These are phyloP conservation scores for Rhysida immarginata DNA, from an alignment of 1,140 invertebrate species.

Conservation along the genomic window DNA sequence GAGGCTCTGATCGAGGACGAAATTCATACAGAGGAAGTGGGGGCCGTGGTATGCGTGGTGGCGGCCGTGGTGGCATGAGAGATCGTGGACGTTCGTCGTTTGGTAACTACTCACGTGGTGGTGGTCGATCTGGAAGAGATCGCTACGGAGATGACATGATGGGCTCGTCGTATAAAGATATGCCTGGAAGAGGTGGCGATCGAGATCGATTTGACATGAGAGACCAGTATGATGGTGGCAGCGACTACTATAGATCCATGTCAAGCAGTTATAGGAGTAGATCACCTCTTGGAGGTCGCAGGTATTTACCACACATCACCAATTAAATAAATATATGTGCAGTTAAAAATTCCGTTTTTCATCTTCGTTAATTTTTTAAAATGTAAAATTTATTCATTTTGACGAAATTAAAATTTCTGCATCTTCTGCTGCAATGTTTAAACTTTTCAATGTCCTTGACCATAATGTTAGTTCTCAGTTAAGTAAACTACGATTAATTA, in stretches of 20 bases:
- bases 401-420: too few species aligned
- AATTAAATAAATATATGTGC: too few species aligned
- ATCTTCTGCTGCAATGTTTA: too few species aligned
- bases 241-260: not conserved
- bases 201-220: constrained; percentile 1
- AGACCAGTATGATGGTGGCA: not conserved
- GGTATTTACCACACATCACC: too few species aligned
- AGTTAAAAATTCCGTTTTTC: too few species aligned
- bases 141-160: constrained; percentile 8
- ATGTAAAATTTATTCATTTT: too few species aligned
- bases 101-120: constrained; percentile 6
- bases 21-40: constrained; percentile 9
- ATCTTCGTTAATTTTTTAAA: too few species aligned
- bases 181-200: not conserved
- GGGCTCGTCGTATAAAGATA: constrained; percentile 6
- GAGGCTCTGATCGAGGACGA: constrained; percentile 7
- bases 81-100: not conserved
- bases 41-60: constrained; percentile 1
- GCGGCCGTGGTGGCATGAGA: not conserved
- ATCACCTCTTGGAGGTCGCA: constrained; percentile 6
- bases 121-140: constrained; percentile 6
- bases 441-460: too few species aligned
- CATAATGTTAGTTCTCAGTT: too few species aligned
- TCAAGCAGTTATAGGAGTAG: constrained; percentile 9
- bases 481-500: too few species aligned